A percentile compares a stretch with the other conserved stretches of the same genome.
phyloP scores from a whole-genome alignment of 2,797 vertebrate genomes.

The Lacerta agilis region DNA sequence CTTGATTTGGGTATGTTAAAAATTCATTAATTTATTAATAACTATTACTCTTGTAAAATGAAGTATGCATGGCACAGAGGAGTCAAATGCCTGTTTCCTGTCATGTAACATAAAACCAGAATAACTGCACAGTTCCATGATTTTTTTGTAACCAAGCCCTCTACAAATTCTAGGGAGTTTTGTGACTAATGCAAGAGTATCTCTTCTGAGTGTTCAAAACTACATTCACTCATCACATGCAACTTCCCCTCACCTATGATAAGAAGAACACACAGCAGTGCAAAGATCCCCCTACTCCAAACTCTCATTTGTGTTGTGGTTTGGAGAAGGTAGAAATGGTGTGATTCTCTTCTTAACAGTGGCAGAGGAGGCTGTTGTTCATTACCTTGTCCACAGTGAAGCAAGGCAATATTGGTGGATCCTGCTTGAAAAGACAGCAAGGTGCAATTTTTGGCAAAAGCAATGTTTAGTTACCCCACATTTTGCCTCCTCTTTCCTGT shows the following conservation, averaged over 20 bases:
- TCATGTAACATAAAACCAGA: background rate
- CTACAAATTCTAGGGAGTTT: background rate
- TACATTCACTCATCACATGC: background rate
- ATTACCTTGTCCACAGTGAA: background rate
- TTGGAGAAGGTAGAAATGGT: background rate
- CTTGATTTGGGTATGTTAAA: slow-evolving; percentile 19
- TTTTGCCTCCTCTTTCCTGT: slow-evolving; percentile 67
- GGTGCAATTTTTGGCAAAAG: background rate
- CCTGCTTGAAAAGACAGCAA: background rate
- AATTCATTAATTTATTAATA: background rate
- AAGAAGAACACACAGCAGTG: too few relatives aligned
- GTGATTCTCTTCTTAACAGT: background rate
- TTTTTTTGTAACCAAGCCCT: background rate
- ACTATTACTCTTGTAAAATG: background rate
- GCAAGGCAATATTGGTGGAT: background rate
- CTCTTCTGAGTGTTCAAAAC: background rate
- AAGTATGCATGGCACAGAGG: background rate
- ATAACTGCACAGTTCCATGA: background rate
- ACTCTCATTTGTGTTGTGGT: background rate
- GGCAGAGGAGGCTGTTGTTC: background rate
- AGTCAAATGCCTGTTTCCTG: background rate
- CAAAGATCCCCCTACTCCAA: background rate
- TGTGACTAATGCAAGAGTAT: background rate
- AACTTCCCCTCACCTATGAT: background rate
- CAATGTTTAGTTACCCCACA: background rate